Evolutionary conservation across 2,888 invertebrate genomes (phyloP), one percentile per base, ranked within the genome.

Genomic region (Amorpha juglandis): DNA sequence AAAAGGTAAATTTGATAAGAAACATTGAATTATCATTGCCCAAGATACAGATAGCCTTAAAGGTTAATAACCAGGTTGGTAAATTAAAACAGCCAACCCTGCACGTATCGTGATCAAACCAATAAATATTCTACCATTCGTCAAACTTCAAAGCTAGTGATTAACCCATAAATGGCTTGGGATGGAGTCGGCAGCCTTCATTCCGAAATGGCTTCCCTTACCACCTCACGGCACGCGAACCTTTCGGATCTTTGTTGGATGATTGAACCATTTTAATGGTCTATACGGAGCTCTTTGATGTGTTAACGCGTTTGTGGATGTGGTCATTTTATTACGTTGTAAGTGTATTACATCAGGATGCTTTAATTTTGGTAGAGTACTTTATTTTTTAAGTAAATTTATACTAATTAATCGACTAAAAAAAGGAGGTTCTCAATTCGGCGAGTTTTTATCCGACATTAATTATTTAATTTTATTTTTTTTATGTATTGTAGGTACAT

Each of bases 131-230:
- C 74, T 76, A 71, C 79, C 77, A 86, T 92, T 84, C 88, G 88
- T 91, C 92, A 92, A 92, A 91, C 84, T 90, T 91, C 88, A 87
- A 89, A 89, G 82, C 77, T 75, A 76, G 80, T 86, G 90, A 92
- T 92, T 92, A 91, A 90, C 89, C 87, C 87, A 89, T 91, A 90
- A 90, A 82, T 78, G 76, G 77, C 77, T 79, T 79, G 76, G 77
- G 78, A 78, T 79, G 63, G 63, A 53, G 53, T 27, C 47, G 64
- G 55, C 21, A 38, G 62, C 53, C 63, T 21, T 63, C 67, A 48
- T 63, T 65, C 63, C 33, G 55, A 63, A 68, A 65, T 64, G 55
- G 64, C 21, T 64, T 63, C 53, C 42, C 53, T 63, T 53, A 64
- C 53, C 48, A 64, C 63, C 45, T 27, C 27, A 14, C 8, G 50